A percentile compares a stretch with the other conserved stretches of the same genome.
These are phyloP conservation scores for Chrysolophus pictus DNA, from an alignment of 2,797 vertebrate genomes.

Conservation along the genomic window DNA sequence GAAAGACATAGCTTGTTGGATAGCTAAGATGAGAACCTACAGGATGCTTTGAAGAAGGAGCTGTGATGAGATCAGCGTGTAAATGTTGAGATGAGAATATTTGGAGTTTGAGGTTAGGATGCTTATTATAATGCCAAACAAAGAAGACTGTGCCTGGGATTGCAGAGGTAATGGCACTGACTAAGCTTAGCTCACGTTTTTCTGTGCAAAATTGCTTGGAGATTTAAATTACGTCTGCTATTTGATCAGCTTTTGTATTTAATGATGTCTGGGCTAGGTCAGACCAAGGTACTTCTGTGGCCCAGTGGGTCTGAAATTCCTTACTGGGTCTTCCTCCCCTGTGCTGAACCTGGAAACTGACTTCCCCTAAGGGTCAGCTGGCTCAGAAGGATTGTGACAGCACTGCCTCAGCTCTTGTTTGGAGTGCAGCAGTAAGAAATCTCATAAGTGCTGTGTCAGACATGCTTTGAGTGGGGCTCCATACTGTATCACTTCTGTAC, in stretches of 20 bases:
- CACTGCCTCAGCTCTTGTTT: not conserved
- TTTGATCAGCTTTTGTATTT: not conserved
- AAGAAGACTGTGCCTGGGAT: not conserved
- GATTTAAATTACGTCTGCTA: not conserved
- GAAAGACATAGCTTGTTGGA: not conserved
- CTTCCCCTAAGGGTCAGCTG: not conserved
- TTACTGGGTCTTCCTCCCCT: not conserved
- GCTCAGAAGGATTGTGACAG: not conserved
- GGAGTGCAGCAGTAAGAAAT: not conserved
- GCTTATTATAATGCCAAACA: not conserved
- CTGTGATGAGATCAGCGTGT: not conserved
- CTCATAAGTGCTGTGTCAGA: not conserved
- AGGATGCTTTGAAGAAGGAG: not conserved
- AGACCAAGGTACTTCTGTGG: not conserved
- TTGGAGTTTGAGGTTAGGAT: not conserved
- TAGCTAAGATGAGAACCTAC: not conserved
- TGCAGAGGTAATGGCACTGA: not conserved
- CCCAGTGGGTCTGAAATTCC: not conserved
- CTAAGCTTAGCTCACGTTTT: not conserved
- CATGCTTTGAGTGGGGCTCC: not conserved
- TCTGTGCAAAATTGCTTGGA: not conserved
- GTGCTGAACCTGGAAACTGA: not conserved
- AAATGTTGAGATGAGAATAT: not conserved
- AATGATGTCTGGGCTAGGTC: not conserved
- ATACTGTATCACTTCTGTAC: not conserved